A percentile compares a stretch with the other conserved stretches of the same genome.
These are phyloP conservation scores for Champsocephalus gunnari DNA, from an alignment of 2,797 vertebrate species.

Conservation along the genomic window DNA sequence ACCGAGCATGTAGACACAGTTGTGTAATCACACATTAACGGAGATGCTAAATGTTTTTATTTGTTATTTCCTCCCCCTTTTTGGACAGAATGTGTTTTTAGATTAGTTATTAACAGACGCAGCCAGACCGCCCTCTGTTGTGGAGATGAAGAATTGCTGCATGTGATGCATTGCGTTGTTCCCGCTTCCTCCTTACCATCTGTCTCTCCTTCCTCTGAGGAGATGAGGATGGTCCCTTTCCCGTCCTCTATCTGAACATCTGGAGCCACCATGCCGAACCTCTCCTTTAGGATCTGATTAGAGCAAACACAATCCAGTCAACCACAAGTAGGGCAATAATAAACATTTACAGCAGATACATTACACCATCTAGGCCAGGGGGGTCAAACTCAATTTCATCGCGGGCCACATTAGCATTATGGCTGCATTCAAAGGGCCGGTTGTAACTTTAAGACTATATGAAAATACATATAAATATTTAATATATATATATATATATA, in stretches of 20 bases:
- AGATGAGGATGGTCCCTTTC: slow-evolving; percentile 98
- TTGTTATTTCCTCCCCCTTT: not conserved
- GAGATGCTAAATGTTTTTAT: not conserved
- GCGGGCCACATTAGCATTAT: too few relatives aligned
- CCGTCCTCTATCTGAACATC: slow-evolving; percentile 99
- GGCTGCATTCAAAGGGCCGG: too few relatives aligned
- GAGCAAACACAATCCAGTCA: not conserved
- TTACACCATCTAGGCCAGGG: too few relatives aligned
- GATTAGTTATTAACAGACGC: not conserved
- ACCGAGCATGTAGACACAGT: too few relatives aligned
- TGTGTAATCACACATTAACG: not conserved
- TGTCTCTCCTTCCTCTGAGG: slow-evolving; percentile 98
- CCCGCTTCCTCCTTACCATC: slow-evolving; percentile 83
- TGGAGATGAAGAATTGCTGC: not conserved
- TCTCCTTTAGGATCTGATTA: slow-evolving; percentile 95
- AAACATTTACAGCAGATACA: not conserved
- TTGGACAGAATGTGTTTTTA: not conserved
- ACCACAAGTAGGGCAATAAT: not conserved
- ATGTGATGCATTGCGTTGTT: not conserved
- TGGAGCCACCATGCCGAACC: slow-evolving; percentile 98
- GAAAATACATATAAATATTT: too few relatives aligned
- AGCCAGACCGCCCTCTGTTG: slow-evolving; percentile 32
- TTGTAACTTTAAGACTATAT: too few relatives aligned
- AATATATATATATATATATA: too few relatives aligned
- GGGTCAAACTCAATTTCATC: too few relatives aligned